These are phyloP conservation scores for Megaptera novaeangliae DNA, from an alignment of 2,113 vertebrate species.

Conservation along the genomic window DNA sequence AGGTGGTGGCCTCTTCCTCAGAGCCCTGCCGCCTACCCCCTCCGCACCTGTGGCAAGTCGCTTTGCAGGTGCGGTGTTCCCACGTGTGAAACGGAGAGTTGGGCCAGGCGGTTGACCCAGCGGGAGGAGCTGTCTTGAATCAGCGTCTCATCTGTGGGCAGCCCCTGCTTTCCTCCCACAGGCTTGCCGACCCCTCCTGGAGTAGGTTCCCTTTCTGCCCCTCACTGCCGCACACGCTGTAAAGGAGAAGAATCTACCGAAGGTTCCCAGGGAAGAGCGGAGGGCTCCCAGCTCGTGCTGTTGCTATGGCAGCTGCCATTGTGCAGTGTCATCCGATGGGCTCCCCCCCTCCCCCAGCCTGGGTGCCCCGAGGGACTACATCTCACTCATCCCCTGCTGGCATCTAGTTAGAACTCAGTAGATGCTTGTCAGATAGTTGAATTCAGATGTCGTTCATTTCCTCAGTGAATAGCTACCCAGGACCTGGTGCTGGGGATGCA, in stretches of 20 bases:
- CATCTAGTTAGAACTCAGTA: not conserved
- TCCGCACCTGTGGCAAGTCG: not conserved
- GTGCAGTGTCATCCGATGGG: rapidly evolving
- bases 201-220: not conserved
- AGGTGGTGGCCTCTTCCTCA: too few relatives aligned
- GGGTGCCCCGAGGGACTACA: not conserved
- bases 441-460: not conserved
- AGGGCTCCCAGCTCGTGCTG: not conserved
- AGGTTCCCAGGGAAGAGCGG: not conserved
- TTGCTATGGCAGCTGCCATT: not conserved
- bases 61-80: not conserved
- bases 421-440: not conserved
- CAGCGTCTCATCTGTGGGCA: not conserved
- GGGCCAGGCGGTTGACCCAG: not conserved
- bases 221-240: not conserved
- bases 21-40: not conserved
- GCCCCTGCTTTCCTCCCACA: not conserved
- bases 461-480: not conserved
- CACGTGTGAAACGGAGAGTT: not conserved
- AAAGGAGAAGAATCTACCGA: not conserved
- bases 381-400: not conserved
- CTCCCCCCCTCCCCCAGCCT: not conserved
- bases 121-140: not conserved
- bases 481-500: not conserved
- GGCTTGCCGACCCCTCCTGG: not conserved